Evolutionary conservation across 2,797 vertebrate species (phyloP).

Genomic region (Orientallactaga sibirica): DNA sequence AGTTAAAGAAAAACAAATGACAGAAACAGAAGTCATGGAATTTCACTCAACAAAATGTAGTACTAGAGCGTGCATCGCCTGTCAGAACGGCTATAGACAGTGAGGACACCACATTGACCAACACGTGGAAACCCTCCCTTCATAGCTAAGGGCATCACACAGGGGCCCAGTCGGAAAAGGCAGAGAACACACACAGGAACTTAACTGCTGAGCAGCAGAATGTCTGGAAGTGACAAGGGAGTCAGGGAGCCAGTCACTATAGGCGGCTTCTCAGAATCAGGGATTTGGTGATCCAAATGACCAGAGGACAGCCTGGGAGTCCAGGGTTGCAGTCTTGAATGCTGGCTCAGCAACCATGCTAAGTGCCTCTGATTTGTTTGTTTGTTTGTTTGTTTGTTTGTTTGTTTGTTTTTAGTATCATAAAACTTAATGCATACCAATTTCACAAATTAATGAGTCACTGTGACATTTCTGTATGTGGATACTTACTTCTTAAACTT

Average conservation of each 20-base stretch:
- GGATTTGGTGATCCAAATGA: too few species aligned
- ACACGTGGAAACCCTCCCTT: not conserved
- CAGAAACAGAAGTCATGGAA: not conserved
- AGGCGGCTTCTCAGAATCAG: not conserved
- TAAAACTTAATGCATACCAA: not conserved
- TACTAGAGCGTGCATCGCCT: not conserved
- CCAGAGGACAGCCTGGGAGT: not conserved
- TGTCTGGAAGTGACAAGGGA: not conserved
- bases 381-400: not conserved
- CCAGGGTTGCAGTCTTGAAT: not conserved
- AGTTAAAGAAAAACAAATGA: slow-evolving; percentile 5
- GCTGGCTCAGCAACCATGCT: not conserved
- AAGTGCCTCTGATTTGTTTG: not conserved
- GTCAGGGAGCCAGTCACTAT: not conserved
- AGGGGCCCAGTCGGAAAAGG: not conserved
- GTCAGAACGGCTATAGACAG: not conserved
- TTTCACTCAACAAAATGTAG: not conserved
- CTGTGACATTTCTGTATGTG: not conserved
- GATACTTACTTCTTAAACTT: not conserved
- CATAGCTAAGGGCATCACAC: not conserved
- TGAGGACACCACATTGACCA: not conserved
- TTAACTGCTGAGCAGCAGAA: not conserved
- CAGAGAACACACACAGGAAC: not conserved
- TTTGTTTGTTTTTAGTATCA: too few species aligned
- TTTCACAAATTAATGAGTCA: not conserved